Evolutionary conservation across 30 jellyfish, hydroid and myxozoan species (phyloP), one percentile per base, ranked within the genome.

Genomic region (Hydractinia echinata): DNA sequence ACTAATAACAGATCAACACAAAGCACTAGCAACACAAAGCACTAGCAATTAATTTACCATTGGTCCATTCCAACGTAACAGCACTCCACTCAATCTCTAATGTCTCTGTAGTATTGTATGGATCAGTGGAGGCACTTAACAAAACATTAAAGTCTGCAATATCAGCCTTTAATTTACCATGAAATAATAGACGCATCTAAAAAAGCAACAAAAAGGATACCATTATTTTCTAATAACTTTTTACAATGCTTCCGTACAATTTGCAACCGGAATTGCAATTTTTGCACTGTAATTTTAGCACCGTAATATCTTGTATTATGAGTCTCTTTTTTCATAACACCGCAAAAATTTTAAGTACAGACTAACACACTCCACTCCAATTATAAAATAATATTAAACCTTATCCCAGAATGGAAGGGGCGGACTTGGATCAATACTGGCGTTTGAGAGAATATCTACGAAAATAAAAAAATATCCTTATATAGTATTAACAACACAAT

Each of bases 361-460:
- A n/a, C n/a, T n/a, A n/a, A 30, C 44, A 30, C 44, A 30, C 44
- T 30, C 44, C 44, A 30, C 2, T 30, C 2, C 44, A 30, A 64
- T 1, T 10, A 0, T 3, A 3, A 18, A 71, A 9, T 15, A 39
- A 71, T 48, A 14, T 8, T 94, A n/a, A 11, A 87, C 99, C 94
- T 93, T 93, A 62, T 93, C 99, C 99, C 99, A 93, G 61, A 93
- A 87, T 44, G 99, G 99, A 18, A 93, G 83, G 8, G 99, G 99
- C 5, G 87, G 62, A 73, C 99, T 93, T 68, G 92, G 89, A 79
- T 93, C 99, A 9, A 87, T 76, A 51, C 93, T 88, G 20, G 95
- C 84, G 66, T 93, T 93, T 4, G 96, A 76, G n/a, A 93, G 82
- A 55, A 86, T 88, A 52, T 88, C 99, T 93, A 78, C 20, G 73